Evolutionary conservation across 2,113 vertebrate genomes (phyloP).

Genomic region (Brevimyrus niger): DNA sequence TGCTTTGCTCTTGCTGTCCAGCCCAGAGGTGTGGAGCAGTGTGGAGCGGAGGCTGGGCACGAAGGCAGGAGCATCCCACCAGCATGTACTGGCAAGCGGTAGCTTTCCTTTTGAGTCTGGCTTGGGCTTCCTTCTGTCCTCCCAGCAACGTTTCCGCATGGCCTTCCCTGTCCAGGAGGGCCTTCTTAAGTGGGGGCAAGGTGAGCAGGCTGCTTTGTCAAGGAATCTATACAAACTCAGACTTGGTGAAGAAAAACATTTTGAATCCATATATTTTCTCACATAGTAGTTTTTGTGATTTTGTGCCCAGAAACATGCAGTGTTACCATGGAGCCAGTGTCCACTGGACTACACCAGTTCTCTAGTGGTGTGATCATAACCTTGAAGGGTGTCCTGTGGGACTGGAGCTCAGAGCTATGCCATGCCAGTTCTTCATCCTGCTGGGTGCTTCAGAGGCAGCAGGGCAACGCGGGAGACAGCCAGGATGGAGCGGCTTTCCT

Average conservation of each 20-base stretch:
- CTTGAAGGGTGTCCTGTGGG: conserved; percentile 58
- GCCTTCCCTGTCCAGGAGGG: conserved; percentile 65
- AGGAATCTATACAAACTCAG: not conserved
- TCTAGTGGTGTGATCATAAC: conserved; percentile 58
- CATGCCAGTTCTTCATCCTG: conserved; percentile 53
- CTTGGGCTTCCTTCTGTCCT: conserved; percentile 65
- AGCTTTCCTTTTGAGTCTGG: conserved; percentile 60
- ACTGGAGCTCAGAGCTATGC: conserved; percentile 53
- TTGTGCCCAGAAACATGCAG: conserved; percentile 50
- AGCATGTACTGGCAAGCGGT: conserved; percentile 1
- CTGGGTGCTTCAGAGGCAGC: conserved; percentile 65
- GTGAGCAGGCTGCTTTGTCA: conserved; percentile 27
- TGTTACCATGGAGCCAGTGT: conserved; percentile 68
- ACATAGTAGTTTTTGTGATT: not conserved
- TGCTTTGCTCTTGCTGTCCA: conserved; percentile 41
- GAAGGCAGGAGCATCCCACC: not conserved
- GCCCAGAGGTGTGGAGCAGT: conserved; percentile 19
- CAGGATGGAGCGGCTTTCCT: conserved; percentile 44
- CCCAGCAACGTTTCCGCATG: conserved; percentile 51
- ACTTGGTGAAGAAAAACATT: not conserved
- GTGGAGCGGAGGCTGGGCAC: not conserved
- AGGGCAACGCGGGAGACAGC: not conserved
- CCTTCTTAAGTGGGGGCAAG: conserved; percentile 55
- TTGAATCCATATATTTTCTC: not conserved
- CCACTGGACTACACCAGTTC: conserved; percentile 58